A percentile compares a stretch with the other conserved stretches of the same genome.
Conservation (phyloP, 2,797 vertebrate species). For the Eurystomus glaucurus region DNA sequence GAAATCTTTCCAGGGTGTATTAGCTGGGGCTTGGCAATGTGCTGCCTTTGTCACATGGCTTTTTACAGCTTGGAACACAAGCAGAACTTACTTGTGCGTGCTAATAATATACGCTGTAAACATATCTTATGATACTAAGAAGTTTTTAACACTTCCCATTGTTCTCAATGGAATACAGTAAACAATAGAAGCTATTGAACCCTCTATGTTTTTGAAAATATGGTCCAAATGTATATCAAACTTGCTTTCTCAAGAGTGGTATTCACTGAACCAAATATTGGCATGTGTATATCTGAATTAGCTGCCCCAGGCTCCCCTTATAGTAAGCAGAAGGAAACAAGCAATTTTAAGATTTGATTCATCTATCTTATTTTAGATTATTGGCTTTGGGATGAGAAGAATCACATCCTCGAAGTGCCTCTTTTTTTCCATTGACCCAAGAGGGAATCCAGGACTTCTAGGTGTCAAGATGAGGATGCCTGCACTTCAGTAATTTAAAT, state of each 20-base stretch:
- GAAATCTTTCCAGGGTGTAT: not conserved
- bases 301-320: not conserved
- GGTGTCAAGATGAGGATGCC: not conserved
- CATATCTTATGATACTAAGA: not conserved
- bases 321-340: not conserved
- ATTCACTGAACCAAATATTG: not conserved
- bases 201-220: not conserved
- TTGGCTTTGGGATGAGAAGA: not conserved
- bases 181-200: not conserved
- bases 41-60: not conserved
- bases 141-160: not conserved
- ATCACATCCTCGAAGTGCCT: not conserved
- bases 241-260: not conserved
- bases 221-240: not conserved
- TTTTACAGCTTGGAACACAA: conserved; percentile 16
- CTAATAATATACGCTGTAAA: not conserved
- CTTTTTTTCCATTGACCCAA: not conserved
- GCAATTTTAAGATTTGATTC: not conserved
- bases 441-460: not conserved
- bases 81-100: not conserved
- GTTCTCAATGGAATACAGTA: not conserved
- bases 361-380: not conserved
- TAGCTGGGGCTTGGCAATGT: not conserved
- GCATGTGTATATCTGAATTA: not conserved
- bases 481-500: not conserved